These are phyloP conservation scores for human (Homo sapiens) DNA, from an alignment of 2,113 vertebrate genomes.

Conservation along the genomic window DNA sequence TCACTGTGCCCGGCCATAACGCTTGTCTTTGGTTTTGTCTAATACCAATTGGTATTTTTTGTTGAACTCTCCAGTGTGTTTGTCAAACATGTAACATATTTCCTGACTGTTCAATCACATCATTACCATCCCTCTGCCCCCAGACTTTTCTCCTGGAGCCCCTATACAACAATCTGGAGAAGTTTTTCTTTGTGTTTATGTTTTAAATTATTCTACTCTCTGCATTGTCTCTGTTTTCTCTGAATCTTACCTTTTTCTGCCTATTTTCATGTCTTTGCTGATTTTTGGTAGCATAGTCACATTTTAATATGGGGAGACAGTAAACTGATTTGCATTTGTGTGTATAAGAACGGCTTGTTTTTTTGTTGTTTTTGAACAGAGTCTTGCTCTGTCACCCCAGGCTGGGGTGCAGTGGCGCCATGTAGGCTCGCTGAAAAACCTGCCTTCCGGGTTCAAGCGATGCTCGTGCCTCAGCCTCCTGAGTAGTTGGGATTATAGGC, in stretches of 20 bases:
- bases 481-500: too few species aligned
- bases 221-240: not conserved
- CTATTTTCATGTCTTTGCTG: not conserved
- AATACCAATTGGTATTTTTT: not conserved
- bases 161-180: not conserved
- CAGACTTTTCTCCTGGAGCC: not conserved
- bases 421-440: too few species aligned
- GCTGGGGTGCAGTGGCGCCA: too few species aligned
- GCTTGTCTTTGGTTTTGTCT: conserved; percentile 34
- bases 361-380: too few species aligned
- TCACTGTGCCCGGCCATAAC: too few species aligned
- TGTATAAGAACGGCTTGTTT: not conserved
- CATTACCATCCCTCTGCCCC: not conserved
- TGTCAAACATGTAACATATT: not conserved
- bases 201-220: not conserved
- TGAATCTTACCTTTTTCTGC: not conserved
- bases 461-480: too few species aligned
- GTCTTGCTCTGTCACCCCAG: too few species aligned
- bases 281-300: not conserved
- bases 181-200: not conserved
- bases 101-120: not conserved
- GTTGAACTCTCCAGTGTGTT: not conserved
- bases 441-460: too few species aligned
- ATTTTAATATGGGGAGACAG: not conserved
- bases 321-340: not conserved